These are phyloP conservation scores for Rhabdomys dilectus DNA, from an alignment of 2,113 vertebrate genomes.

Conservation along the genomic window DNA sequence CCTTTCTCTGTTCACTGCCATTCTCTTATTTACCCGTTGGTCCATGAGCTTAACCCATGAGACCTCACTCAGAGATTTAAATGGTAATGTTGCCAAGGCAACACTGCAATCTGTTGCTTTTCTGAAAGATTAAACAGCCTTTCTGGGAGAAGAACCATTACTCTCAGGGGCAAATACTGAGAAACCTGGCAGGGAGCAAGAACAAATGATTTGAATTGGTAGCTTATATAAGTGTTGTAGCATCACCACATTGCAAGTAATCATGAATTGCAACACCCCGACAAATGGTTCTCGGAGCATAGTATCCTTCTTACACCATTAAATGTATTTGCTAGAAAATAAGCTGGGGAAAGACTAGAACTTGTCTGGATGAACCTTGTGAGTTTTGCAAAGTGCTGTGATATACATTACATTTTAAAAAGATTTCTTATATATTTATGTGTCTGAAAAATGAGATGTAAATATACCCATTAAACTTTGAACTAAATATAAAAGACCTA, in stretches of 20 bases:
- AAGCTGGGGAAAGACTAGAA: background rate
- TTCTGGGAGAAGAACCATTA: background rate
- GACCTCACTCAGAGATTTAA: background rate
- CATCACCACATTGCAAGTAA: background rate
- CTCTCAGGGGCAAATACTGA: background rate
- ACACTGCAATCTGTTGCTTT: background rate
- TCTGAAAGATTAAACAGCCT: background rate
- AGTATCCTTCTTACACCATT: background rate
- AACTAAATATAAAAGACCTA: constrained; percentile 25
- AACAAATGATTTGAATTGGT: background rate
- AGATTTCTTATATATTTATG: background rate
- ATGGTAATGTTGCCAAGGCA: background rate
- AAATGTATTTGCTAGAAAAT: background rate
- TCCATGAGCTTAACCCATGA: background rate
- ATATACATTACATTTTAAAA: background rate
- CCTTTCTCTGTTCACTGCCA: background rate
- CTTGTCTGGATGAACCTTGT: background rate
- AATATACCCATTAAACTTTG: background rate
- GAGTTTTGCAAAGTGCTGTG: background rate
- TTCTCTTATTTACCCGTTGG: background rate
- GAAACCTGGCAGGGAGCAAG: background rate
- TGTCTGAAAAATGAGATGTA: background rate
- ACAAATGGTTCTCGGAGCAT: background rate
- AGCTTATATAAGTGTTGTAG: background rate
- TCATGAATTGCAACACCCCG: no score